Evolutionary conservation across 1,140 invertebrate species (phyloP).

Genomic region (Maconellicoccus hirsutus): DNA sequence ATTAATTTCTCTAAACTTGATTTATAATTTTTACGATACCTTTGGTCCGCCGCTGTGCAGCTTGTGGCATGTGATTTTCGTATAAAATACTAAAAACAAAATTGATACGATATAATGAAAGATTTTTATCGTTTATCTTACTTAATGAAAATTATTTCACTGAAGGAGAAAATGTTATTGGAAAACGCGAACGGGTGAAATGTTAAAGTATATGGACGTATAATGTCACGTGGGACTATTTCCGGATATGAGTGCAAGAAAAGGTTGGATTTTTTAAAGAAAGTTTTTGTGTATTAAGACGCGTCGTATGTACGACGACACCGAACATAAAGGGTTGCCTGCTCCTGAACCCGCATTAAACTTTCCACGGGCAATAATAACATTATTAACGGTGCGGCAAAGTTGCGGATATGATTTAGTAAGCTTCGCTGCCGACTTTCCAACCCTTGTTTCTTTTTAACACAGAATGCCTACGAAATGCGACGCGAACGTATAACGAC

Average conservation of each 20-base stretch:
- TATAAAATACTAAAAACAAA: too few relatives aligned
- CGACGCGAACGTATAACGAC: neutral
- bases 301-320: neutral
- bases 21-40: too few relatives aligned
- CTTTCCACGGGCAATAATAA: neutral
- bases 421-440: neutral
- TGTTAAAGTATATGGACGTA: neutral
- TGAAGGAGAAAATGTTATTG: neutral
- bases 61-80: too few relatives aligned
- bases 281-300: slow-evolving; percentile 1
- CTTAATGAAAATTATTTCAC: too few relatives aligned
- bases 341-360: neutral
- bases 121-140: too few relatives aligned
- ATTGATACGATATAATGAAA: too few relatives aligned
- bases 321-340: neutral
- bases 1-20: too few relatives aligned
- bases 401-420: neutral
- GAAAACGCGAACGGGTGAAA: neutral
- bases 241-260: neutral
- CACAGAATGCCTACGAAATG: neutral
- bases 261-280: neutral
- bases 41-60: too few relatives aligned
- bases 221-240: neutral
- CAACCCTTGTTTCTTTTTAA: neutral
- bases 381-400: slow-evolving; percentile 3